Evolutionary conservation across 2,888 invertebrate genomes (phyloP).

Genomic region (Drosophila peninsularis): DNA sequence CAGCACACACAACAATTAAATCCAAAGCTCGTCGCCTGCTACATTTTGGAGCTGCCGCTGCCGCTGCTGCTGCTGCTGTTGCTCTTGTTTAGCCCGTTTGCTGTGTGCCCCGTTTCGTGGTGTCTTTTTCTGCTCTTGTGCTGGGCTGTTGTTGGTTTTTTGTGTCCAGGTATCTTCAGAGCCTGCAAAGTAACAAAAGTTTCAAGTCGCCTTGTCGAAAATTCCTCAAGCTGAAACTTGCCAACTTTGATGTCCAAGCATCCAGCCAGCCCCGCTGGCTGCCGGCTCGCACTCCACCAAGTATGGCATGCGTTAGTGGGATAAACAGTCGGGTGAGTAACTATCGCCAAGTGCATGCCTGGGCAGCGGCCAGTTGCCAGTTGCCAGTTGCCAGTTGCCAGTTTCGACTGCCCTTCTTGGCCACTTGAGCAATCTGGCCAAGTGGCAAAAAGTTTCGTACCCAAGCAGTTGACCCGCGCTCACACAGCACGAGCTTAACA

Average conservation of each 20-base stretch:
- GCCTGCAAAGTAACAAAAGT: constrained; percentile 70
- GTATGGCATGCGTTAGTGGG: constrained; percentile 53
- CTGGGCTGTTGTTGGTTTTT: constrained; percentile 14
- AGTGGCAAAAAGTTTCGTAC: constrained; percentile 70
- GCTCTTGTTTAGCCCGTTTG: constrained; percentile 32
- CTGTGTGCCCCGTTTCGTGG: constrained; percentile 26
- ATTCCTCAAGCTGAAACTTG: constrained; percentile 79
- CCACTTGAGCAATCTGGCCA: constrained; percentile 70
- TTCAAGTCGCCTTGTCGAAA: constrained; percentile 77
- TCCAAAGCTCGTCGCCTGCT: constrained; percentile 46
- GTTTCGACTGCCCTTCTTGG: constrained; percentile 40
- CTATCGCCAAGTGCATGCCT: constrained; percentile 74
- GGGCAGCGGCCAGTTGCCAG: constrained; percentile 56
- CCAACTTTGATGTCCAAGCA: constrained; percentile 75
- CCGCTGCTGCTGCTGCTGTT: constrained; percentile 18
- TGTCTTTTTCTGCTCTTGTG: constrained; percentile 23
- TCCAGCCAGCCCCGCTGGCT: constrained; percentile 19
- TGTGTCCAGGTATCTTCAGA: constrained; percentile 63
- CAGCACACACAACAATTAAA: constrained; percentile 67
- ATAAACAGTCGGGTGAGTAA: constrained; percentile 36
- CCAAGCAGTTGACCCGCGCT: constrained; percentile 61
- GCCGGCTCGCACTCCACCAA: constrained; percentile 34
- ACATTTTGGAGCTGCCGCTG: constrained; percentile 8
- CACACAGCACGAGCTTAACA: constrained; percentile 41
- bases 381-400: constrained; percentile 42